Conservation (phyloP, 2,797 vertebrate genomes). For the Mus spretus region DNA sequence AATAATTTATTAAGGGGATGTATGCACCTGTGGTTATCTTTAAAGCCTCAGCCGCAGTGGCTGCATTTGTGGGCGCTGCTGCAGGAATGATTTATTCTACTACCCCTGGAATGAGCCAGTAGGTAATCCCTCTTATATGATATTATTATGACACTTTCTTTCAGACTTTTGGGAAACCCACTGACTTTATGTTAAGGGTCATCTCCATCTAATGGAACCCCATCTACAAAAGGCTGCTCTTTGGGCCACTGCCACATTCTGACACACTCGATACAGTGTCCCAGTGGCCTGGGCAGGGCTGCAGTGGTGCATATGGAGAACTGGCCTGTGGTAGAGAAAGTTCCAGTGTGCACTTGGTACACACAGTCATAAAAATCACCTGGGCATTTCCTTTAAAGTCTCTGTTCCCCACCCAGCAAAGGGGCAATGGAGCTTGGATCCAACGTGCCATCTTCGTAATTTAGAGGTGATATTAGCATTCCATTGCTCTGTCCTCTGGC, state of each 20-base stretch:
- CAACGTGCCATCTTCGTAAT: constrained; percentile 94
- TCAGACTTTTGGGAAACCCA: constrained; percentile 95
- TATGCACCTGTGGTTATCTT: constrained; percentile 98
- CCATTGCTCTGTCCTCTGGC: constrained; percentile 98
- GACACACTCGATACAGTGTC: constrained; percentile 95
- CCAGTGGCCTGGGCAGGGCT: constrained; percentile 96
- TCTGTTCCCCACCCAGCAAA: constrained; percentile 97
- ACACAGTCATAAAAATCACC: constrained; percentile 97
- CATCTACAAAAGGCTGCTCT: constrained; percentile 96
- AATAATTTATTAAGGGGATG: constrained; percentile 97
- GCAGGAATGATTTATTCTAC: constrained; percentile 96
- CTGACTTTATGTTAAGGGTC: constrained; percentile 95
- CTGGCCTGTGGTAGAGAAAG: constrained; percentile 98
- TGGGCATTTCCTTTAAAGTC: constrained; percentile 97
- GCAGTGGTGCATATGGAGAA: constrained; percentile 98
- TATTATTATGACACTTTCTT: constrained; percentile 96
- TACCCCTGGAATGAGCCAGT: constrained; percentile 97
- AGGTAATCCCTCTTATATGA: constrained; percentile 95
- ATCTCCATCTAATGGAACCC: constrained; percentile 94
- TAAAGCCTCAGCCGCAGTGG: constrained; percentile 97
- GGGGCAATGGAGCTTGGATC: constrained; percentile 97
- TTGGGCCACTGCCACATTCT: constrained; percentile 95
- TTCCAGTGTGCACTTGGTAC: constrained; percentile 94
- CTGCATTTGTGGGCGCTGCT: constrained; percentile 96
- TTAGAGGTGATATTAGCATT: constrained; percentile 97